Conservation (phyloP, 2,113 vertebrate species). For the Eubucco bourcierii region DNA sequence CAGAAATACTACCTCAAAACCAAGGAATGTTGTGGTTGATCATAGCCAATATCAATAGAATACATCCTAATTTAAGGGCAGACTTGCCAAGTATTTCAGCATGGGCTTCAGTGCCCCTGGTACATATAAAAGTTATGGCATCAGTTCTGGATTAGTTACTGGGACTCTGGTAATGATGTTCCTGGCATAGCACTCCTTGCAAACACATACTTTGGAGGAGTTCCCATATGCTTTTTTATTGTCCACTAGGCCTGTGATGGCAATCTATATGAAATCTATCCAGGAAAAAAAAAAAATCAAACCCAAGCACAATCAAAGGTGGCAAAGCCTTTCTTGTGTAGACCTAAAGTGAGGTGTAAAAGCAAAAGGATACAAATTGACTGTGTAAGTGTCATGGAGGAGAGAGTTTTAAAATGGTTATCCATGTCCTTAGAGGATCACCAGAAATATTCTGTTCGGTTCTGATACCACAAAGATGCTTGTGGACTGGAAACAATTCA, state of each 20-base stretch:
- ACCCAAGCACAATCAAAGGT: not conserved
- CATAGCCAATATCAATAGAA: slow-evolving; percentile 55
- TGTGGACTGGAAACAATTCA: not conserved
- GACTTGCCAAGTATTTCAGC: slow-evolving; percentile 49
- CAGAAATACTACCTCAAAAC: slow-evolving; percentile 62
- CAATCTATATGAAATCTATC: slow-evolving; percentile 48
- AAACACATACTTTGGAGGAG: slow-evolving; percentile 51
- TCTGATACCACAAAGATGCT: not conserved
- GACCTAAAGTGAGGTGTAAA: slow-evolving; percentile 2
- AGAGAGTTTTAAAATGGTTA: not conserved
- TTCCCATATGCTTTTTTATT: slow-evolving; percentile 48
- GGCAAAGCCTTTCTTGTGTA: not conserved
- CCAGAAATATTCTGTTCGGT: not conserved
- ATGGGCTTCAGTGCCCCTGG: slow-evolving; percentile 43
- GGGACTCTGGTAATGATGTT: slow-evolving; percentile 57
- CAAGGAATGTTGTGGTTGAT: slow-evolving; percentile 39
- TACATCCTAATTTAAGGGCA: slow-evolving; percentile 43
- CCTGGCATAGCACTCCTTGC: slow-evolving; percentile 42
- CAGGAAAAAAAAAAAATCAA: slow-evolving; percentile 57
- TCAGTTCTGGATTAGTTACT: slow-evolving; percentile 49
- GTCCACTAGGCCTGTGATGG: slow-evolving; percentile 33
- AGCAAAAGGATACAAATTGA: not conserved
- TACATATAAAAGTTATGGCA: slow-evolving; percentile 64
- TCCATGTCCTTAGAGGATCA: not conserved
- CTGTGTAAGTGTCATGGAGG: not conserved